Evolutionary conservation across 1,140 invertebrate genomes (phyloP).

Genomic region (Drosophila arizonae): DNA sequence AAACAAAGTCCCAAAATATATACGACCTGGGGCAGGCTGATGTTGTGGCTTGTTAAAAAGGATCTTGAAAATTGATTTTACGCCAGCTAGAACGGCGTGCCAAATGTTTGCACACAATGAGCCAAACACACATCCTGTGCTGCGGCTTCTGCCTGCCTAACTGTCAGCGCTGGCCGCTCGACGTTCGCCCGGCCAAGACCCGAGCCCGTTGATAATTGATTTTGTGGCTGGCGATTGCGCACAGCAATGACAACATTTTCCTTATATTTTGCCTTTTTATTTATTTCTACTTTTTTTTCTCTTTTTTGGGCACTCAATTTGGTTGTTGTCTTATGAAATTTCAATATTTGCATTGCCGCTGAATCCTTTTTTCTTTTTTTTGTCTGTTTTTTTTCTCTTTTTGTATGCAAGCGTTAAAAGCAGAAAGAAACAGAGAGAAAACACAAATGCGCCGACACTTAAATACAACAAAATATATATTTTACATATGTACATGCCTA

Average conservation of each 20-base stretch:
- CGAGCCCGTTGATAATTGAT: constrained; percentile 80
- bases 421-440: constrained; percentile 17
- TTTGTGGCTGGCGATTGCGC: constrained; percentile 73
- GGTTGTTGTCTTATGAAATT: constrained; percentile 41
- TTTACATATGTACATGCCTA: not conserved
- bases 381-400: constrained; percentile 15
- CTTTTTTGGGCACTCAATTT: constrained; percentile 21
- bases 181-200: constrained; percentile 11
- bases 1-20: constrained; percentile 51
- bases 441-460: constrained; percentile 17
- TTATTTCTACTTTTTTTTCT: constrained; percentile 1
- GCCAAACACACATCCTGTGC: constrained; percentile 17
- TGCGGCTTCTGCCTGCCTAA: constrained; percentile 16
- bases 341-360: constrained; percentile 71
- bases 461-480: constrained; percentile 12
- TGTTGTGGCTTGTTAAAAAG: constrained; percentile 67
- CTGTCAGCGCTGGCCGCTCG: constrained; percentile 1
- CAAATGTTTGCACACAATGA: constrained; percentile 71
- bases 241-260: constrained; percentile 30
- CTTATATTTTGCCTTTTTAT: not conserved
- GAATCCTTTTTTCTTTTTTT: constrained; percentile 66
- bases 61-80: constrained; percentile 77
- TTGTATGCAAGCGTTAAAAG: constrained; percentile 51
- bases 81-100: constrained; percentile 52
- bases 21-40: constrained; percentile 43